These are phyloP conservation scores for Daubentonia madagascariensis DNA, from an alignment of 2,113 vertebrate genomes.

Conservation along the genomic window DNA sequence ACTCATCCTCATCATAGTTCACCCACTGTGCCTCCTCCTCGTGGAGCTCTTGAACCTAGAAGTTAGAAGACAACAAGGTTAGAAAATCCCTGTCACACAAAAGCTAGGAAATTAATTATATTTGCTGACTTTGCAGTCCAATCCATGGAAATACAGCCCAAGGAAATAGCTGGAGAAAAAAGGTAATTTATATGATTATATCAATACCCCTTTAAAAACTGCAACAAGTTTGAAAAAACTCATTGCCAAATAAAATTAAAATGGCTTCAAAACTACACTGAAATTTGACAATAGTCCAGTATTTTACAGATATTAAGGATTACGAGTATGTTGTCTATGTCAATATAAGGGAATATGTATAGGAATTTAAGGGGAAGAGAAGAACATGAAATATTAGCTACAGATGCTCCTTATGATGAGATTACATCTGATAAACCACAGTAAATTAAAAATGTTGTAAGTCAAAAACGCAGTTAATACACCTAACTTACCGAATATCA, in stretches of 20 bases:
- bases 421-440: background rate
- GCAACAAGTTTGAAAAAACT: background rate
- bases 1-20: constrained; percentile 97
- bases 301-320: background rate
- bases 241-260: background rate
- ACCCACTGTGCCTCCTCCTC: constrained; percentile 99
- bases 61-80: constrained; percentile 22
- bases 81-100: background rate
- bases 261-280: background rate
- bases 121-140: background rate
- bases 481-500: background rate
- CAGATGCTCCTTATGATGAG: background rate
- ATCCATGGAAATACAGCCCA: background rate
- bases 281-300: background rate
- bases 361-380: background rate
- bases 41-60: constrained; percentile 96
- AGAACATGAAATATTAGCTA: background rate
- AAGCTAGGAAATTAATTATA: background rate
- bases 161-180: background rate
- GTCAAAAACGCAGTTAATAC: background rate
- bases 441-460: background rate
- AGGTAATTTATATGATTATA: background rate
- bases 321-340: background rate
- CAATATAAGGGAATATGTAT: background rate
- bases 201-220: background rate